A percentile compares a stretch with the other conserved stretches of the same genome.
Evolutionary conservation across 2,113 vertebrate species (phyloP).

Genomic region (Corydoras sp.): DNA sequence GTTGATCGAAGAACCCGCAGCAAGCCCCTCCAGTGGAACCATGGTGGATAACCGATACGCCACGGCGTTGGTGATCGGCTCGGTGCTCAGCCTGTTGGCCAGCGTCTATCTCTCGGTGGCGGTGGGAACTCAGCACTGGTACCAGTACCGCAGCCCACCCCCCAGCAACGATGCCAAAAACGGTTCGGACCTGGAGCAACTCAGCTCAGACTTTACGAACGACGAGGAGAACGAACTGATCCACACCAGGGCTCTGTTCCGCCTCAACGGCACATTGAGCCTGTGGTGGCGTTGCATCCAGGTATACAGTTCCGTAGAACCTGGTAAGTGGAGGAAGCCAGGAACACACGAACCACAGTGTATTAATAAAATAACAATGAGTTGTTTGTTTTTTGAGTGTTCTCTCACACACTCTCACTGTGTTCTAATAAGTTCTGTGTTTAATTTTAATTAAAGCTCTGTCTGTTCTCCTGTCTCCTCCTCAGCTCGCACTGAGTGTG

Average conservation of each 20-base stretch:
- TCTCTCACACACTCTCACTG: too few species aligned
- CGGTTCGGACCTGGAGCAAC: conserved; percentile 50
- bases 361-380: too few species aligned
- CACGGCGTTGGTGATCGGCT: conserved; percentile 91
- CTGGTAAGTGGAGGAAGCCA: too few species aligned
- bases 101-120: conserved; percentile 90
- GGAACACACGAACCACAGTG: too few species aligned
- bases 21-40: not conserved
- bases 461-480: not conserved
- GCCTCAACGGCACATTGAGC: conserved; percentile 79
- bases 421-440: too few species aligned
- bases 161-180: conserved; percentile 64
- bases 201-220: conserved; percentile 59
- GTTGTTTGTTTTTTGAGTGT: too few species aligned
- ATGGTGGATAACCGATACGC: conserved; percentile 97
- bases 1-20: not conserved
- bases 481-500: conserved; percentile 62
- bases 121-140: conserved; percentile 91
- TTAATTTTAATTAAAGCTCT: too few species aligned
- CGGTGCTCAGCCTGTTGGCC: conserved; percentile 89
- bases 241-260: conserved; percentile 72
- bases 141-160: conserved; percentile 78
- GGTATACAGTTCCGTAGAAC: conserved; percentile 45
- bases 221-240: conserved; percentile 72
- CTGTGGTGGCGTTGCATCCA: conserved; percentile 89